Conservation (phyloP, 2,888 invertebrate species). For the Lycocerus yunnanus region DNA sequence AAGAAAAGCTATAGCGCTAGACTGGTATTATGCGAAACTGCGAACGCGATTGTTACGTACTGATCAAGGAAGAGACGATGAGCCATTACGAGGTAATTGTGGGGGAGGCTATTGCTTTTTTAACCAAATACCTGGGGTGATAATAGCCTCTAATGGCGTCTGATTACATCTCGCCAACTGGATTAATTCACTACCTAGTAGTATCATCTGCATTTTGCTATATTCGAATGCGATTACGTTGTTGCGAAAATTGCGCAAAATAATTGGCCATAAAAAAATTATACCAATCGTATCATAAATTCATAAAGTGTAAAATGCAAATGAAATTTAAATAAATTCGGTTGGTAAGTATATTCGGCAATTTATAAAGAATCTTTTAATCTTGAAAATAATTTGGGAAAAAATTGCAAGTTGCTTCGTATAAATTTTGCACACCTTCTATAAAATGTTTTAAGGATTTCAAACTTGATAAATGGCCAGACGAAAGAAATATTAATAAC, state of each 20-base stretch:
- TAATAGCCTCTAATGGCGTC: conserved; percentile 48
- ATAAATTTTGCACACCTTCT: not conserved
- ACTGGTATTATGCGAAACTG: conserved; percentile 39
- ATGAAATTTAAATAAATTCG: not conserved
- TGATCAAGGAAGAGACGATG: conserved; percentile 55
- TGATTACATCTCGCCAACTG: conserved; percentile 51
- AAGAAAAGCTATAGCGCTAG: conserved; percentile 35
- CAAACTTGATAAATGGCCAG: not conserved
- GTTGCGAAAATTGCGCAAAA: conserved; percentile 10
- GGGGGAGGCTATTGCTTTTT: conserved; percentile 57
- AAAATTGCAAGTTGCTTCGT: not conserved
- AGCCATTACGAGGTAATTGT: conserved; percentile 55
- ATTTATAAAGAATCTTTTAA: not conserved
- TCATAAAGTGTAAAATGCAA: not conserved
- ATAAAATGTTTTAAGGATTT: not conserved
- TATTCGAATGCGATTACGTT: conserved; percentile 30
- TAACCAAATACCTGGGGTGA: conserved; percentile 58
- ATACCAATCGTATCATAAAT: not conserved
- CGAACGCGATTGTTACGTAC: conserved; percentile 53
- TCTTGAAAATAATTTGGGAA: not conserved
- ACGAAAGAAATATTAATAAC: not conserved
- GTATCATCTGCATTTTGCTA: conserved; percentile 23
- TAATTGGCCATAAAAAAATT: conserved; percentile 10
- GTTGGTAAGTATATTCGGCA: not conserved
- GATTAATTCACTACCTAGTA: conserved; percentile 49